Conservation (phyloP, 2,888 invertebrate genomes). For the Phorcus lineatus region DNA sequence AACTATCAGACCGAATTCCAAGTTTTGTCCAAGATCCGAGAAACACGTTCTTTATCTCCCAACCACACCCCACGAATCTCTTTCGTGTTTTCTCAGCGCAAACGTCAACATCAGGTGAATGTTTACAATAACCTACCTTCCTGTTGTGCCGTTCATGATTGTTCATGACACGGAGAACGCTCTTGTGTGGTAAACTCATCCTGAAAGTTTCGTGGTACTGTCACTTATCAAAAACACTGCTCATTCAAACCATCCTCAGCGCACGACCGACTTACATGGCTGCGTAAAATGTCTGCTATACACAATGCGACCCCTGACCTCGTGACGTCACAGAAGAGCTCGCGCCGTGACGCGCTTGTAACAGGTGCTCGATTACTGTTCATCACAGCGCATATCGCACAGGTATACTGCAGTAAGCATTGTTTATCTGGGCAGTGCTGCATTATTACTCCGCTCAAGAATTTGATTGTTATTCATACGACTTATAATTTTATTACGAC, state of each 20-base stretch:
- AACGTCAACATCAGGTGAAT: too few relatives aligned
- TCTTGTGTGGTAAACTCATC: slow-evolving; percentile 36
- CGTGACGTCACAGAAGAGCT: slow-evolving; percentile 34
- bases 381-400: too few relatives aligned
- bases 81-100: too few relatives aligned
- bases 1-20: too few relatives aligned
- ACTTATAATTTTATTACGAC: too few relatives aligned
- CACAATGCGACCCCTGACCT: slow-evolving; percentile 22
- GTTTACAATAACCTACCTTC: slow-evolving; percentile 28
- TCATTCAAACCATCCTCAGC: slow-evolving; percentile 20
- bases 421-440: too few relatives aligned
- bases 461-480: too few relatives aligned
- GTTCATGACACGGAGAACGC: slow-evolving; percentile 29
- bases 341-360: slow-evolving; percentile 14
- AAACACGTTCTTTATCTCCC: too few relatives aligned
- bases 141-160: slow-evolving; percentile 31
- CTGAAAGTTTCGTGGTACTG: slow-evolving; percentile 2
- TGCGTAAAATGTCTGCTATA: slow-evolving; percentile 28
- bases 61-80: too few relatives aligned
- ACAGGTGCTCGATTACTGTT: slow-evolving; percentile 13
- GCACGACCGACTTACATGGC: slow-evolving; percentile 23
- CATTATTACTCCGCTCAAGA: too few relatives aligned
- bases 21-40: too few relatives aligned
- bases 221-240: slow-evolving; percentile 6
- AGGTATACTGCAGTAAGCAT: too few relatives aligned